Evolutionary conservation across 2,888 invertebrate species (phyloP), one percentile per base, ranked within the genome.

Genomic region (Terebella lapidaria): DNA sequence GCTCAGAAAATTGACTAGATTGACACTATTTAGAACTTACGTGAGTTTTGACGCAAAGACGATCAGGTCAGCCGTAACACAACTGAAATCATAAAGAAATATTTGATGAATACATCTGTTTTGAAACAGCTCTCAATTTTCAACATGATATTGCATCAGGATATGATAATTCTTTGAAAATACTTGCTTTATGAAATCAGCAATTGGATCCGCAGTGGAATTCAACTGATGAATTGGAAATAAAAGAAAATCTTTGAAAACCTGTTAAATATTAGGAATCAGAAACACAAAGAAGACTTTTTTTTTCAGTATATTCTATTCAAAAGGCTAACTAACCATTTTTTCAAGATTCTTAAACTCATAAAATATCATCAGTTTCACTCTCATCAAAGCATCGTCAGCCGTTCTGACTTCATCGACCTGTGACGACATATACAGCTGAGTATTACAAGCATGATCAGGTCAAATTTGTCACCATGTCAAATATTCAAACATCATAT

Each of bases 291-390:
- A 10, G 24, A 1, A n/a, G n/a, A n/a, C n/a, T n/a, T n/a, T n/a
- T n/a, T n/a, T n/a, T n/a, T n/a, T n/a, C n/a, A n/a, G n/a, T n/a
- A n/a, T n/a, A n/a, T n/a, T n/a, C n/a, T n/a, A n/a, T n/a, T n/a
- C n/a, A n/a, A n/a, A n/a, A n/a, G n/a, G n/a, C n/a, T n/a, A n/a
- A 57, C 29, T 61, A 67, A 77, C 77, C 78, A 78, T 77, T n/a
- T 64, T 64, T 57, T 76, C 74, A 57, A 77, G 69, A 51, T 78
- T 69, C 26, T 62, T 70, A 0, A 78, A 66, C 57, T 77, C 78
- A 65, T 73, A 77, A 61, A 75, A 74, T 54, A 78, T 67, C 77
- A 77, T 76, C 46, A 77, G 66, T 64, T 78, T 78, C n/a, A 78
- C 72, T 55, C 73, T 59, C 35, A 78, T 71, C n/a, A 76, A 62